Conservation (phyloP, 2,888 invertebrate genomes). For the Idaea aversata region DNA sequence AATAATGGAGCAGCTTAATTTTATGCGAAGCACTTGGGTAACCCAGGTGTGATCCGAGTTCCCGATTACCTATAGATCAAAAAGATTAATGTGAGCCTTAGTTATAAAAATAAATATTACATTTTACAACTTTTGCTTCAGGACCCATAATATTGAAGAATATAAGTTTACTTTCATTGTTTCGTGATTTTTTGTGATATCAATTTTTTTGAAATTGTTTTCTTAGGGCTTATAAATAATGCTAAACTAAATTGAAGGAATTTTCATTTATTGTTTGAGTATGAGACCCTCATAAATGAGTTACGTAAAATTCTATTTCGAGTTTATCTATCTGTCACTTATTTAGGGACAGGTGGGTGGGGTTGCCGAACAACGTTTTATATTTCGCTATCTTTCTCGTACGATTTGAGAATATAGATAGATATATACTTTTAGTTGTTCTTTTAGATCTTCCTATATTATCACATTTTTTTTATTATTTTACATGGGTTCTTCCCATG, state of each 20-base stretch:
- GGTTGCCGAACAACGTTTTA: neutral
- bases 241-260: neutral
- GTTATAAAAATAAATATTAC: neutral
- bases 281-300: neutral
- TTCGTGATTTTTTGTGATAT: conserved; percentile 9
- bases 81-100: conserved; percentile 28
- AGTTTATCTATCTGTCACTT: conserved; percentile 3
- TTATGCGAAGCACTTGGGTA: conserved; percentile 18
- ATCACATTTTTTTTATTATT: too few species aligned
- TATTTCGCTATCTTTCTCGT: neutral
- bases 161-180: conserved; percentile 5
- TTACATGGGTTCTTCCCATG: too few species aligned
- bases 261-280: neutral
- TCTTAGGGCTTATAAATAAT: neutral
- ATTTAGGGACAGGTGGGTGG: conserved; percentile 6
- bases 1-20: conserved; percentile 20
- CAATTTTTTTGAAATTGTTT: too few species aligned
- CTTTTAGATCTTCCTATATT: too few species aligned
- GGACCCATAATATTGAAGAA: conserved; percentile 21
- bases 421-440: too few species aligned
- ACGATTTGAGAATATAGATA: neutral
- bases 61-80: conserved; percentile 26
- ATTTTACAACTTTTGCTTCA: conserved; percentile 4
- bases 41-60: conserved; percentile 25
- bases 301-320: neutral